Percentiles rank a stretch among this genome's conserved stretches.
Conservation (phyloP, 64 coral and sea anemone genomes). For the Montipora efflorescens region DNA sequence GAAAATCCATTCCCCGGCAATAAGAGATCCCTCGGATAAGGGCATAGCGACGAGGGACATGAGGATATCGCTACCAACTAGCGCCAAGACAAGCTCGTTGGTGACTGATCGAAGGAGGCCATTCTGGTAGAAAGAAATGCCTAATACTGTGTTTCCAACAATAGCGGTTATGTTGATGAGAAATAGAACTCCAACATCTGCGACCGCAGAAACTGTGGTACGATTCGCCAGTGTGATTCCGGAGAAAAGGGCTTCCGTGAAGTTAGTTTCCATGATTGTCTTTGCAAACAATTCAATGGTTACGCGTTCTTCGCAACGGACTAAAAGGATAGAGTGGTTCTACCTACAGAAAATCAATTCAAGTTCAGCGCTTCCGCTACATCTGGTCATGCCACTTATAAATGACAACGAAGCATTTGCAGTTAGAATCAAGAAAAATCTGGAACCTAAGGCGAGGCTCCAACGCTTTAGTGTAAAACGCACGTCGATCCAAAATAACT, state of each 20-base stretch:
- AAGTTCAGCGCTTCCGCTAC: neutral
- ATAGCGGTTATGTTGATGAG: slow-evolving; percentile 67
- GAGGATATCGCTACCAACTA: slow-evolving; percentile 52
- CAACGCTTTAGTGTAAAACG: neutral
- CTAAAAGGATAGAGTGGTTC: too few species aligned
- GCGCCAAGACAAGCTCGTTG: slow-evolving; percentile 69
- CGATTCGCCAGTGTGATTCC: slow-evolving; percentile 1
- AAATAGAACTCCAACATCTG: slow-evolving; percentile 45
- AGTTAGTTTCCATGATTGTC: slow-evolving; percentile 22
- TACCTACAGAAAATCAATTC: neutral
- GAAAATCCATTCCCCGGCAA: slow-evolving; percentile 74
- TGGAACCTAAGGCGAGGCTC: neutral
- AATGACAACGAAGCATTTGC: neutral
- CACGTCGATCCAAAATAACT: neutral
- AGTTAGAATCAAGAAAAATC: neutral
- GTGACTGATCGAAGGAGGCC: slow-evolving; percentile 61
- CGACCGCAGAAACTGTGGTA: neutral
- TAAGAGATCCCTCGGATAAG: slow-evolving; percentile 43
- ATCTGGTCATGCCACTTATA: neutral
- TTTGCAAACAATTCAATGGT: neutral
- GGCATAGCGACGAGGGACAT: slow-evolving; percentile 79
- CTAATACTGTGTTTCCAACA: slow-evolving; percentile 70
- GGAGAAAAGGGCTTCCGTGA: neutral
- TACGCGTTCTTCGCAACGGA: too few species aligned
- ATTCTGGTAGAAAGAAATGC: slow-evolving; percentile 66